A percentile compares a stretch with the other conserved stretches of the same genome.
Conservation (phyloP, 2,113 vertebrate genomes). For the Dinomys branickii region DNA sequence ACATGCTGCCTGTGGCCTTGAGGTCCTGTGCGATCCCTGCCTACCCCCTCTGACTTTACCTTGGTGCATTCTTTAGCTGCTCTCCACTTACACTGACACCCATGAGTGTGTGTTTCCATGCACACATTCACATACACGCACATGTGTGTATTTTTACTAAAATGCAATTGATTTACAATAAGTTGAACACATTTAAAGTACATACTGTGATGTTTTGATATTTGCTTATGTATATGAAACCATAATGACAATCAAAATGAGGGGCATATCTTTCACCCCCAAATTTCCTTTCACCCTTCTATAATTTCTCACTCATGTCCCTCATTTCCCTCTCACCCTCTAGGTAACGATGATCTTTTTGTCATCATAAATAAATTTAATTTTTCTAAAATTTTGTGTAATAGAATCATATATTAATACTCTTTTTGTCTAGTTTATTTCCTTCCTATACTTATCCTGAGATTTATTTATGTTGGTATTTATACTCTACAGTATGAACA, state of each 20-base stretch:
- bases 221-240: neutral
- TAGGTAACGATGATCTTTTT: neutral
- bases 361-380: neutral
- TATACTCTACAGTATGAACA: neutral
- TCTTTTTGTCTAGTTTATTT: neutral
- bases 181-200: neutral
- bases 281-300: neutral
- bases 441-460: neutral
- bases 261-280: neutral
- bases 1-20: neutral
- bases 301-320: neutral
- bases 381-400: constrained; percentile 3
- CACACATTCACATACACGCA: too few species aligned
- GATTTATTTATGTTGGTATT: neutral
- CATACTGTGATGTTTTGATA: neutral
- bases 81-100: neutral
- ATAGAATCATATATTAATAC: neutral
- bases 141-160: neutral
- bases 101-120: neutral
- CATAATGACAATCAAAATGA: neutral
- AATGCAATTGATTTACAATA: neutral
- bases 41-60: neutral
- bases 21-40: neutral
- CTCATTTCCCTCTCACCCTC: neutral
- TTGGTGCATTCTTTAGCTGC: neutral